These are phyloP conservation scores for Amphipoea lucens DNA, from an alignment of 2,888 invertebrate species.

Conservation along the genomic window DNA sequence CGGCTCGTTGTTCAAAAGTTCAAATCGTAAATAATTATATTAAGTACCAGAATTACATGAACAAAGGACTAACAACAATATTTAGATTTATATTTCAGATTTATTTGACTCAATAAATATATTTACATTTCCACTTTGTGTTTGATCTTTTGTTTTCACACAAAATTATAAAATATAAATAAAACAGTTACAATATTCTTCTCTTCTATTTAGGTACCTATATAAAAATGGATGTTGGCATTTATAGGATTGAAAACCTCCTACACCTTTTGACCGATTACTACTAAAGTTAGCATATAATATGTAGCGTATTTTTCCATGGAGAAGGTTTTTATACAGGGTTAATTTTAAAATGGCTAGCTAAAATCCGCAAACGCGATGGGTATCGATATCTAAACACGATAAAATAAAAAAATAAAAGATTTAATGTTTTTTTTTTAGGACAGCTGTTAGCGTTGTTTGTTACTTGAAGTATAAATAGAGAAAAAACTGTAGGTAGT, in stretches of 20 bases:
- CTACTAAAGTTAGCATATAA: background rate
- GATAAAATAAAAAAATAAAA: background rate
- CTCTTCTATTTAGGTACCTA: background rate
- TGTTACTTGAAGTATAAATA: background rate
- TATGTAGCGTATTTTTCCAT: background rate
- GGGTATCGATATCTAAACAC: too few relatives aligned
- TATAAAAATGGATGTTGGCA: background rate
- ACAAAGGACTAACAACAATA: constrained; percentile 48
- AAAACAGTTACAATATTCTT: background rate
- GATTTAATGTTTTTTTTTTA: too few relatives aligned
- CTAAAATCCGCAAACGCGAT: background rate
- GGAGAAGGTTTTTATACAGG: background rate
- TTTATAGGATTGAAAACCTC: background rate
- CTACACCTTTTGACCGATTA: background rate
- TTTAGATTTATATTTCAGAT: constrained; percentile 41
- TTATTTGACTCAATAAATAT: constrained; percentile 35
- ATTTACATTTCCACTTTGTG: constrained; percentile 4
- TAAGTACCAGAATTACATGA: constrained; percentile 20
- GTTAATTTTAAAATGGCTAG: background rate
- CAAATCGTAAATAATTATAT: constrained; percentile 51
- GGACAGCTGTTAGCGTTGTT: too few relatives aligned
- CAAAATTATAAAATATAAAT: background rate
- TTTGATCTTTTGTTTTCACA: constrained; percentile 6
- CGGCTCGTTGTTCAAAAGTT: constrained; percentile 50
- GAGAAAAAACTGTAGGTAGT: too few relatives aligned